Percentiles rank a stretch among this genome's conserved stretches.
Conservation (phyloP, 1,140 invertebrate species). For the Vanessa atalanta region DNA sequence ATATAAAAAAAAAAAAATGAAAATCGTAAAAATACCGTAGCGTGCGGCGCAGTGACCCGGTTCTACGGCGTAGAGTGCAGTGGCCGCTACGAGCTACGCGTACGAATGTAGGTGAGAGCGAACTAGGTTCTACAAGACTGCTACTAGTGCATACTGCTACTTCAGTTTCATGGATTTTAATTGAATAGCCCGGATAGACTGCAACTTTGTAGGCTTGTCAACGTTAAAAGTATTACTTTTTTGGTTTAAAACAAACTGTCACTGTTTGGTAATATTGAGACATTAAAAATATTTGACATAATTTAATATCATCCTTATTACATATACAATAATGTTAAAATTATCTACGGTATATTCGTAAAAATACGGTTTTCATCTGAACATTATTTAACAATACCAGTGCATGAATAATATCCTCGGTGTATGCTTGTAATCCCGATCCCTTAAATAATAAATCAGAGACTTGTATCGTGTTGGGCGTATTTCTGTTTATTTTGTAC, state of each 20-base stretch:
- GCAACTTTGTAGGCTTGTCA: slow-evolving; percentile 12
- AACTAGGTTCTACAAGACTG: slow-evolving; percentile 33
- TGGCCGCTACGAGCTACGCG: slow-evolving; percentile 65
- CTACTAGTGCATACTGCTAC: slow-evolving; percentile 19
- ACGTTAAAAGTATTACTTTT: neutral
- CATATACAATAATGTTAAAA: neutral
- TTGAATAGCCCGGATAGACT: slow-evolving; percentile 22
- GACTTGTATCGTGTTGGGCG: slow-evolving; percentile 14
- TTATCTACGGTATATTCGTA: neutral
- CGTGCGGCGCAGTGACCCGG: slow-evolving; percentile 62
- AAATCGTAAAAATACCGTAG: slow-evolving; percentile 41
- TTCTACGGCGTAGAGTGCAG: slow-evolving; percentile 73
- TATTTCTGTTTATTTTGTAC: slow-evolving; percentile 17
- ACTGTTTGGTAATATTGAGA: too few relatives aligned
- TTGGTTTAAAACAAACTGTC: too few relatives aligned
- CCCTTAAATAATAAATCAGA: slow-evolving; percentile 38
- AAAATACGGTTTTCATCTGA: slow-evolving; percentile 4
- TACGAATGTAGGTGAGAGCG: slow-evolving; percentile 49
- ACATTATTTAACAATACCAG: slow-evolving; percentile 20
- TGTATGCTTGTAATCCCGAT: slow-evolving; percentile 31
- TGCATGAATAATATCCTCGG: slow-evolving; percentile 15
- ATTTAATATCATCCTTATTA: neutral
- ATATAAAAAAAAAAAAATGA: slow-evolving; percentile 9
- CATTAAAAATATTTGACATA: too few relatives aligned
- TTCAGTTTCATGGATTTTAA: slow-evolving; percentile 18